Evolutionary conservation across 2,113 vertebrate species (phyloP), one percentile per base, ranked within the genome.

Genomic region (Haliaeetus leucogaster): DNA sequence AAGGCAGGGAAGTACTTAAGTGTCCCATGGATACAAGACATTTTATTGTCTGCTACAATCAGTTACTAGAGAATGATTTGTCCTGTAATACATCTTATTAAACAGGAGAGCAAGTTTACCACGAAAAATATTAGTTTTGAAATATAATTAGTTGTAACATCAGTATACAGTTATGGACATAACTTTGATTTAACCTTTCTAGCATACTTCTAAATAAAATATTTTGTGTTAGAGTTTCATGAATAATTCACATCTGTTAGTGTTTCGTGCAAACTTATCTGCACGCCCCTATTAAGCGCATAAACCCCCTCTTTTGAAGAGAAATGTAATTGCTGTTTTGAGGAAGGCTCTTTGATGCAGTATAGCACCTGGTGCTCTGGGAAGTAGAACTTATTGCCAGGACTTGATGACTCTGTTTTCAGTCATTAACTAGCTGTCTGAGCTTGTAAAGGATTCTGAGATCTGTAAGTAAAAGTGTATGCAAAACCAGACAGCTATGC

Each of bases 11-110:
- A 86, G 18, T 14, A 36, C 13, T 2, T 16, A 34, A 34, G 55
- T n/a, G 13, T 14, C n/a, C n/a, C 32, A 48, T 9, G 6, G 12
- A 11, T 29, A 56, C 6, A 29, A 61, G 38, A n/a, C 1, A 1
- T 36, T 43, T 22, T n/a, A 47, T 14, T 65, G 36, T 13, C 45
- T 38, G 53, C 53, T 32, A 20, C 21, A 29, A 30, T 48, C n/a
- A 8, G 15, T 25, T 48, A 8, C 29, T n/a, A 30, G 2, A 21
- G 48, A 56, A 68, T 14, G 2, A 34, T 26, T 26, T 16, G 36
- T 26, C 43, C 23, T 42, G 14, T 25, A 48, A 27, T 6, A 29
- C 10, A 32, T 12, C 58, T 25, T 8, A 22, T 3, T 25, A 17
- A 53, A 30, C 1, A 68, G 26, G 23, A 76, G 7, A 67, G 19